These are phyloP conservation scores for Hirundichthys speculiger DNA, from an alignment of 2,113 vertebrate species.

Conservation along the genomic window DNA sequence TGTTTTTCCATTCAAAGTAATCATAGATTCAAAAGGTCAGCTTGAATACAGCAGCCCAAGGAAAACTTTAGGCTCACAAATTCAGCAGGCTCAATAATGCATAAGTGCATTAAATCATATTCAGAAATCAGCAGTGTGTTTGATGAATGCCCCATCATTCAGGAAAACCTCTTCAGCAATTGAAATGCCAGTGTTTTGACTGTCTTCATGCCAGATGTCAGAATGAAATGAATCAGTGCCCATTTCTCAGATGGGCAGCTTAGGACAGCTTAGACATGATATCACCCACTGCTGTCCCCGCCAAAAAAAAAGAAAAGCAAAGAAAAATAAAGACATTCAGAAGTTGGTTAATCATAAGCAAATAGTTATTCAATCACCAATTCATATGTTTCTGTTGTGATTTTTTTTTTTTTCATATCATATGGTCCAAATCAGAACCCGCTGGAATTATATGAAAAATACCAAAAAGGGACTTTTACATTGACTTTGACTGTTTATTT, in stretches of 20 bases:
- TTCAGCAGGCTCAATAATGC: conserved; percentile 66
- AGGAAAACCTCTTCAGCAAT: conserved; percentile 57
- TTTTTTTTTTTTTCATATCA: too few species aligned
- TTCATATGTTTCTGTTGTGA: too few species aligned
- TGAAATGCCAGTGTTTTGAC: conserved; percentile 56
- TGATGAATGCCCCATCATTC: conserved; percentile 63
- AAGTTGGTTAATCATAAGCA: conserved; percentile 42
- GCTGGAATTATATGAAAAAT: too few species aligned
- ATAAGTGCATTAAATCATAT: conserved; percentile 55
- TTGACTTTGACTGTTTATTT: too few species aligned
- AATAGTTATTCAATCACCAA: conserved; percentile 18
- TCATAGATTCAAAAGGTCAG: conserved; percentile 76
- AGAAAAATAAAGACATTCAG: conserved; percentile 12
- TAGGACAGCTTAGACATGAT: conserved; percentile 9
- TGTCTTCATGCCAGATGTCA: conserved; percentile 31
- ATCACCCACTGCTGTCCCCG: conserved; percentile 10
- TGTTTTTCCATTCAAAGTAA: conserved; percentile 57
- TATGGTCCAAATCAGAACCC: too few species aligned
- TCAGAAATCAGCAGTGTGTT: conserved; percentile 43
- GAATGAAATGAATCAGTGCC: conserved; percentile 52
- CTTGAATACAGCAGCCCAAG: conserved; percentile 44
- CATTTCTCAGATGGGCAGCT: conserved; percentile 29
- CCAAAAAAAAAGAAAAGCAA: too few species aligned
- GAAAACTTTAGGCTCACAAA: conserved; percentile 47
- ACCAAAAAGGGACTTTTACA: too few species aligned